Evolutionary conservation across 2,113 vertebrate genomes (phyloP).

Genomic region (Taurulus bubalis): DNA sequence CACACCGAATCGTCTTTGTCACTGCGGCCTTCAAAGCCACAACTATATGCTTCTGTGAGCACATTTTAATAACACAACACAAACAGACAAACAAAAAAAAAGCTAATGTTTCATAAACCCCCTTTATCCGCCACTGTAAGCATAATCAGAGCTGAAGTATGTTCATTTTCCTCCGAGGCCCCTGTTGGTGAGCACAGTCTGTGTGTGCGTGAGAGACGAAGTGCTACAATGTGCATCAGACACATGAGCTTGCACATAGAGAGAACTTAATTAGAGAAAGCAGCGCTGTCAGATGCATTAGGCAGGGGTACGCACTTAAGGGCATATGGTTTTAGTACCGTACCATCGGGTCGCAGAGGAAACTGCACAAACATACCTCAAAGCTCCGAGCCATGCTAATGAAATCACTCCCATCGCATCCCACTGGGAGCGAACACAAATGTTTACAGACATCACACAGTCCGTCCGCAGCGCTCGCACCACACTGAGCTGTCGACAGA

Average conservation of each 20-base stretch:
- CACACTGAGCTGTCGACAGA: conserved; percentile 67
- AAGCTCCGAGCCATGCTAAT: conserved; percentile 83
- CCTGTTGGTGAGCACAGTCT: conserved; percentile 50
- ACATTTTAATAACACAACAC: conserved; percentile 37
- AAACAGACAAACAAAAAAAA: too few relatives aligned
- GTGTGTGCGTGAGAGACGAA: conserved; percentile 59
- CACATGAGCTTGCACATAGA: conserved; percentile 71
- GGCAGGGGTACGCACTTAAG: conserved; percentile 83
- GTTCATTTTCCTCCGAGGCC: conserved; percentile 75
- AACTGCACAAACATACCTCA: conserved; percentile 83
- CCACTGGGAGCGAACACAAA: conserved; percentile 79
- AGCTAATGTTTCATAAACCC: conserved; percentile 45
- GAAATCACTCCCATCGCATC: conserved; percentile 83
- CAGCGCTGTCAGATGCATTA: conserved; percentile 87
- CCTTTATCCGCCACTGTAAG: conserved; percentile 39
- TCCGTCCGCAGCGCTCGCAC: conserved; percentile 69
- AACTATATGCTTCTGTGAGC: conserved; percentile 22
- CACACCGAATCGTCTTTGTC: neutral
- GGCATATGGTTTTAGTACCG: conserved; percentile 86
- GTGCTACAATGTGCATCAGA: conserved; percentile 79
- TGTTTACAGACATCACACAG: conserved; percentile 81
- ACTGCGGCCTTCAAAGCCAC: conserved; percentile 24
- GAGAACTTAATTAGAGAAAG: conserved; percentile 87
- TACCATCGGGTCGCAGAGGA: conserved; percentile 79
- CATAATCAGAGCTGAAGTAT: conserved; percentile 68